Conservation (phyloP, 2,888 invertebrate genomes). For the Molorchus minor region DNA sequence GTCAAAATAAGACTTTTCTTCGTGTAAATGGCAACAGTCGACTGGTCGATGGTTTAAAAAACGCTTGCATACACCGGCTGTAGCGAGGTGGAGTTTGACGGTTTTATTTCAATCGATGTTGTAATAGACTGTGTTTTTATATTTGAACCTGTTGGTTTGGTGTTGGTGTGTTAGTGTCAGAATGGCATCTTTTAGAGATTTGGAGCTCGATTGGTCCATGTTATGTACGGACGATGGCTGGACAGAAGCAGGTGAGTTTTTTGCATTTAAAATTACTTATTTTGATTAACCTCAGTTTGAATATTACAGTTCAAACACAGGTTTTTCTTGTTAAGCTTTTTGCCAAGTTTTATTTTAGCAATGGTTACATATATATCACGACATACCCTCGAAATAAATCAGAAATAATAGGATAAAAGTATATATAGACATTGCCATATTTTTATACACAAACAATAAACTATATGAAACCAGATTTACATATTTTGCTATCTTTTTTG, state of each 20-base stretch:
- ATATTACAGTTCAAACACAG: not conserved
- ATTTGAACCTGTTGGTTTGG: slow-evolving; percentile 11
- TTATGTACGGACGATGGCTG: slow-evolving; percentile 67
- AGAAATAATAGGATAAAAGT: not conserved
- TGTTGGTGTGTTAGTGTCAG: slow-evolving; percentile 18
- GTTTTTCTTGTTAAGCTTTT: not conserved
- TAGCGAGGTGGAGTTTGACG: not conserved
- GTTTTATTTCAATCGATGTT: not conserved
- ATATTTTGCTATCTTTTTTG: no score
- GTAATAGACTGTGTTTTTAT: not conserved
- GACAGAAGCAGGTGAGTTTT: slow-evolving; percentile 69
- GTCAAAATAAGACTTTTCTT: slow-evolving; percentile 28
- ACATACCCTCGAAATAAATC: no score
- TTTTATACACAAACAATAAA: no score
- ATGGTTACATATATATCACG: no score
- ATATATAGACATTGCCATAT: not conserved
- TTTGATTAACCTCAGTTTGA: not conserved
- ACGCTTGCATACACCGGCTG: not conserved
- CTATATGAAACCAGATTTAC: no score
- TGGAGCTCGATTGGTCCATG: slow-evolving; percentile 72
- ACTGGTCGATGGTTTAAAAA: not conserved
- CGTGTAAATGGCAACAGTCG: slow-evolving; percentile 12
- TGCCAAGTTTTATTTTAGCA: slow-evolving; percentile 1
- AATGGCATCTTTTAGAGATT: slow-evolving; percentile 74
- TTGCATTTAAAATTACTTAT: not conserved